phyloP scores from a whole-genome alignment of 2,113 vertebrate genomes.

The Phyllopteryx taeniolatus region DNA sequence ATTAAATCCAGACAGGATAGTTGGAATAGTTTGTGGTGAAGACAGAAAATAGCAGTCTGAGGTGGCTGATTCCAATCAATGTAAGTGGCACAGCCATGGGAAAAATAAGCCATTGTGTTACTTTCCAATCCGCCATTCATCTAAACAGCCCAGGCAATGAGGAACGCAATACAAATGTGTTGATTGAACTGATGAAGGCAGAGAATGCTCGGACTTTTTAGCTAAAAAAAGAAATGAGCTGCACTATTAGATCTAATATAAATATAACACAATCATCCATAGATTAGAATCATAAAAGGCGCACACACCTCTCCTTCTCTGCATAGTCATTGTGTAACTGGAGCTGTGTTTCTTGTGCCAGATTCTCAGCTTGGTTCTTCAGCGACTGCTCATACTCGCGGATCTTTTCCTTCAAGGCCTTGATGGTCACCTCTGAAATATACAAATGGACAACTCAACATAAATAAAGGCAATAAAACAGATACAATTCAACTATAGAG shows the following conservation, averaged over 20 bases:
- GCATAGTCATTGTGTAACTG: conserved; percentile 96
- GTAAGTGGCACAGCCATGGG: conserved; percentile 31
- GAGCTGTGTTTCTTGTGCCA: conserved; percentile 93
- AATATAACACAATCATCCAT: conserved; percentile 8
- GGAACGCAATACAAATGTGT: conserved; percentile 23
- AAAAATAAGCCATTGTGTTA: conserved; percentile 32
- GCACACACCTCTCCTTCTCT: conserved; percentile 86
- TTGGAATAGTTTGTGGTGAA: conserved; percentile 14
- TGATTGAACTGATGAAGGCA: conserved; percentile 26
- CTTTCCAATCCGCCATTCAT: conserved; percentile 33
- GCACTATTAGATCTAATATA: conserved; percentile 16
- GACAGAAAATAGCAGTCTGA: conserved; percentile 26
- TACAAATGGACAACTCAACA: conserved; percentile 37
- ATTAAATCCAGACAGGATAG: conserved; percentile 19
- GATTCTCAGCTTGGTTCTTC: conserved; percentile 93
- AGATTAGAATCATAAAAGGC: conserved; percentile 9
- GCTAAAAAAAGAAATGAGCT: conserved; percentile 15
- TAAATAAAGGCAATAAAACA: not conserved
- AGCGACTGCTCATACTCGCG: conserved; percentile 96
- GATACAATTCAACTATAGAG: not conserved
- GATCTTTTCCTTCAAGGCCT: conserved; percentile 98
- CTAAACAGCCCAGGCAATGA: conserved; percentile 1
- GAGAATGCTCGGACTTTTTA: not conserved
- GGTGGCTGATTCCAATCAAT: conserved; percentile 31
- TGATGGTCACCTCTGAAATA: conserved; percentile 93